Evolutionary conservation across 2,797 vertebrate species (phyloP).

Genomic region (Microctenopoma lineatum): DNA sequence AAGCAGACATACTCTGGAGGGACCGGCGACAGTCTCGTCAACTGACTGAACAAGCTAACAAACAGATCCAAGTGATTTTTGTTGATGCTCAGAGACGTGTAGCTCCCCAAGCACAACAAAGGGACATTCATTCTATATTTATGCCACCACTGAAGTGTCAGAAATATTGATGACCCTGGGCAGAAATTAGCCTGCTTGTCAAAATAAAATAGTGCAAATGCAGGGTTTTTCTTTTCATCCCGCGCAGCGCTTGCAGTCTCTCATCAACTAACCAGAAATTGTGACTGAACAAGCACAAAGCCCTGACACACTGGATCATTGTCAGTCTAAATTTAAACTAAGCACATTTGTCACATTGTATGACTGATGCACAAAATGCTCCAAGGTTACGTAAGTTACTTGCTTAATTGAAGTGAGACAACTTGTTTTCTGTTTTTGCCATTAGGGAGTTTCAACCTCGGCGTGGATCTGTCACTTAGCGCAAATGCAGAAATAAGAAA

Average conservation of each 20-base stretch:
- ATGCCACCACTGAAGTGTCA: slow-evolving; percentile 73
- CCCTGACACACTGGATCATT: slow-evolving; percentile 60
- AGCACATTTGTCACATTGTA: slow-evolving; percentile 68
- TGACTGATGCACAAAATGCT: slow-evolving; percentile 50
- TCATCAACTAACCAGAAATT: slow-evolving; percentile 61
- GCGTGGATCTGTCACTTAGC: slow-evolving; percentile 48
- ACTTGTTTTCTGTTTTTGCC: slow-evolving; percentile 58
- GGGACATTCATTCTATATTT: slow-evolving; percentile 74
- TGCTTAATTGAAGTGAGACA: slow-evolving; percentile 62
- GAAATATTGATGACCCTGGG: slow-evolving; percentile 81
- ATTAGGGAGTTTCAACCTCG: slow-evolving; percentile 48
- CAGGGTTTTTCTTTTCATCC: slow-evolving; percentile 51
- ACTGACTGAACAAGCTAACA: slow-evolving; percentile 70
- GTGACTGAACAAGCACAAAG: slow-evolving; percentile 69
- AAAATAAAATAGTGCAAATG: slow-evolving; percentile 69
- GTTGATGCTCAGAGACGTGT: slow-evolving; percentile 69
- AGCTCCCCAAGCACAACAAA: slow-evolving; percentile 76
- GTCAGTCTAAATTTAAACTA: slow-evolving; percentile 75
- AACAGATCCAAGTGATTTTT: slow-evolving; percentile 72
- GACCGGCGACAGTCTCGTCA: slow-evolving; percentile 57
- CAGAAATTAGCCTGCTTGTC: slow-evolving; percentile 77
- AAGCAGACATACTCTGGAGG: slow-evolving; percentile 67
- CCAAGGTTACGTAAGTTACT: slow-evolving; percentile 64
- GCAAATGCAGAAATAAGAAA: slow-evolving; percentile 35
- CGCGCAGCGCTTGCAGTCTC: slow-evolving; percentile 45